Conservation (phyloP, 2,888 invertebrate species). For the Drepanosiphum platanoidis region DNA sequence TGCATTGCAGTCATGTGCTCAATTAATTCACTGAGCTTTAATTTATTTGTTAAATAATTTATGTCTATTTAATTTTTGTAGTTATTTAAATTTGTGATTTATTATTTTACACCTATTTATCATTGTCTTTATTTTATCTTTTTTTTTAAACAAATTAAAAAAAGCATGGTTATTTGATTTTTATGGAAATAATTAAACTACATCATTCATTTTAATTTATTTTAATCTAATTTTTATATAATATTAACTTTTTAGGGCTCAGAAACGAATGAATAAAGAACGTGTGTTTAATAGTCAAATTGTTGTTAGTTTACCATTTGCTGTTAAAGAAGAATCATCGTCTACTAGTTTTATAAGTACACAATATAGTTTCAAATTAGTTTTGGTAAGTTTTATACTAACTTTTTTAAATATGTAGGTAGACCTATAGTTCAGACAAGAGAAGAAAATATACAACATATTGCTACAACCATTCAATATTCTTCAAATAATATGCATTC, state of each 20-base stretch:
- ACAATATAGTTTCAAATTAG: too few species aligned
- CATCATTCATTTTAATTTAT: neutral
- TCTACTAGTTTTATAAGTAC: constrained; percentile 54
- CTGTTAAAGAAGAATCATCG: constrained; percentile 61
- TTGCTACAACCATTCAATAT: constrained; percentile 57
- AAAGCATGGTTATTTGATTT: constrained; percentile 34
- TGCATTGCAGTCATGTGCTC: constrained; percentile 22
- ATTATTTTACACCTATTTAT: constrained; percentile 64
- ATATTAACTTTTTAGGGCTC: constrained; percentile 72
- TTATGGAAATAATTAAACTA: neutral
- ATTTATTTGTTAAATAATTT: constrained; percentile 42
- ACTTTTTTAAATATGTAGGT: constrained; percentile 13
- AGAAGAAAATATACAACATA: constrained; percentile 58
- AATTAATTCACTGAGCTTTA: constrained; percentile 36
- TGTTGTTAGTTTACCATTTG: constrained; percentile 68
- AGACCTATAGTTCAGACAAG: constrained; percentile 49
- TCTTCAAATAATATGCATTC: constrained; percentile 60
- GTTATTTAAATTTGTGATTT: constrained; percentile 63
- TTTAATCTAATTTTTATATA: neutral
- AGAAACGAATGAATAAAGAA: constrained; percentile 86
- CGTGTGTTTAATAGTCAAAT: constrained; percentile 83
- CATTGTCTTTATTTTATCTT: constrained; percentile 63
- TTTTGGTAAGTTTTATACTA: neutral
- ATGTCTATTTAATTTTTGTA: constrained; percentile 45
- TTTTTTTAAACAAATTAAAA: constrained; percentile 9